phyloP scores from a whole-genome alignment of 1,140 invertebrate genomes.

The Bathynomus jamesi region DNA sequence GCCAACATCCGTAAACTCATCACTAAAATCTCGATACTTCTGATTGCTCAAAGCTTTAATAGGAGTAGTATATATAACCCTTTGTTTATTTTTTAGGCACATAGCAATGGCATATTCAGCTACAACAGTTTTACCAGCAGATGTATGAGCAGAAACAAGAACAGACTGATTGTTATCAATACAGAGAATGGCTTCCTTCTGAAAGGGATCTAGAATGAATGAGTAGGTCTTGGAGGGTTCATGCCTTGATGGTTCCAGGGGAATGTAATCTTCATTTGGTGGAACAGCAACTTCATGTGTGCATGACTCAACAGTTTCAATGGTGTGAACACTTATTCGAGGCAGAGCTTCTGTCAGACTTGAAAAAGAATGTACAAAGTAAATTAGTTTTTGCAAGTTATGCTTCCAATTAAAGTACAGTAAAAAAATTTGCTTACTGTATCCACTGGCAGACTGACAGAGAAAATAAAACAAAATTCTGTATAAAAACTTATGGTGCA shows the following conservation, averaged over 20 bases:
- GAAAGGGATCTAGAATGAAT: slow-evolving; percentile 96
- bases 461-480: no score
- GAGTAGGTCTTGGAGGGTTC: slow-evolving; percentile 85
- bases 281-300: slow-evolving; percentile 89
- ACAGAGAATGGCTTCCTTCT: slow-evolving; percentile 93
- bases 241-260: slow-evolving; percentile 50
- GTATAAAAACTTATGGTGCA: no score
- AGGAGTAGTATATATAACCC: slow-evolving; percentile 99
- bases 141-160: slow-evolving; percentile 96
- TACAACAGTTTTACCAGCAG: slow-evolving; percentile 99
- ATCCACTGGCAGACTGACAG: no score
- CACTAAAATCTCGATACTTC: slow-evolving; percentile 96
- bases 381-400: no score
- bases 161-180: slow-evolving; percentile 97
- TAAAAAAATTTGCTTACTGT: no score
- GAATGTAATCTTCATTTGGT: slow-evolving; percentile 70
- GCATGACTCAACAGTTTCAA: slow-evolving; percentile 82
- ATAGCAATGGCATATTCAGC: slow-evolving; percentile 78
- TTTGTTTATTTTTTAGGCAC: slow-evolving; percentile 61
- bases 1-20: slow-evolving; percentile 97
- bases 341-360: slow-evolving; percentile 39
- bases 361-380: no score
- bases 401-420: no score
- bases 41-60: slow-evolving; percentile 99
- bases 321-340: slow-evolving; percentile 71